Conservation (phyloP, 2,888 invertebrate species). For the Cacoxenus indagator region DNA sequence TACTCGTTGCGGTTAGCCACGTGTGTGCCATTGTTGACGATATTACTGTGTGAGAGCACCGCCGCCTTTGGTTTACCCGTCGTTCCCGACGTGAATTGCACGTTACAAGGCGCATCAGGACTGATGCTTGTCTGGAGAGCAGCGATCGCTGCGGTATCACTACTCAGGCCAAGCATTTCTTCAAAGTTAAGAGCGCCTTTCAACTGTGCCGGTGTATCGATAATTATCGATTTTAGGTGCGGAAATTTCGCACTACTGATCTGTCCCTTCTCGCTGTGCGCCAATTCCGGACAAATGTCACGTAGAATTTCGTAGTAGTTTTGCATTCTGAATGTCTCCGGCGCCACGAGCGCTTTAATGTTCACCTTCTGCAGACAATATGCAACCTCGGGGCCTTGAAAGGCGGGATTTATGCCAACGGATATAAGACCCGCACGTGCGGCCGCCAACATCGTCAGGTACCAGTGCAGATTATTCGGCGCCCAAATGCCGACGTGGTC, state of each 20-base stretch:
- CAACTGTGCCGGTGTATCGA: slow-evolving; percentile 71
- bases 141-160: slow-evolving; percentile 43
- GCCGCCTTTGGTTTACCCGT: slow-evolving; percentile 84
- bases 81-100: slow-evolving; percentile 89
- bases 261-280: slow-evolving; percentile 69
- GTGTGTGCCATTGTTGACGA: slow-evolving; percentile 82
- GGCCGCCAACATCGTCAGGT: slow-evolving; percentile 78
- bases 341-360: slow-evolving; percentile 77
- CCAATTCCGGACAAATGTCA: slow-evolving; percentile 75
- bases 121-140: slow-evolving; percentile 73
- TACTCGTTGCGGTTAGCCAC: slow-evolving; percentile 73
- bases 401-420: slow-evolving; percentile 85
- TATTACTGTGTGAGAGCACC: slow-evolving; percentile 78
- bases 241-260: slow-evolving; percentile 72
- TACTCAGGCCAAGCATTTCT: slow-evolving; percentile 68
- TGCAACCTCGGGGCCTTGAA: slow-evolving; percentile 78
- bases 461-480: slow-evolving; percentile 85
- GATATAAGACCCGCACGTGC: slow-evolving; percentile 80
- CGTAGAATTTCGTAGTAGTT: slow-evolving; percentile 78
- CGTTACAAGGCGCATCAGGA: slow-evolving; percentile 80
- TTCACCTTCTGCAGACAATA: slow-evolving; percentile 81
- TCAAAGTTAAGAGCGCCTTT: slow-evolving; percentile 71
- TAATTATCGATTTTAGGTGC: slow-evolving; percentile 74
- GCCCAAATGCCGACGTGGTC: slow-evolving; percentile 86
- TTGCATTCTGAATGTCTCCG: slow-evolving; percentile 76